A percentile compares a stretch with the other conserved stretches of the same genome.
Conservation (phyloP, 2,797 vertebrate species). For the Lagodon rhomboides region DNA sequence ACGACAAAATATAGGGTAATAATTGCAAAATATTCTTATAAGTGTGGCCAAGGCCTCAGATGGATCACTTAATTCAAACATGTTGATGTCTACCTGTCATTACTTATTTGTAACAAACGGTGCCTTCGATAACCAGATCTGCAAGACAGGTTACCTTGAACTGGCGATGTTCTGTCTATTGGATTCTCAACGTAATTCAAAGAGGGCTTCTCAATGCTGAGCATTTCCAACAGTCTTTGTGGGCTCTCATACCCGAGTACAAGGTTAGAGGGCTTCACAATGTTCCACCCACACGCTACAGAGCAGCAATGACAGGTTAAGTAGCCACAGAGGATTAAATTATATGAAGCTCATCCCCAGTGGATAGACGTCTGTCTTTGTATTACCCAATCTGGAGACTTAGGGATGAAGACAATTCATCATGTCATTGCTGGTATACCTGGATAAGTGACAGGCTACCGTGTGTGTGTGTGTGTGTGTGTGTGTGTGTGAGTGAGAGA, state of each 20-base stretch:
- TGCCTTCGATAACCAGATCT: neutral
- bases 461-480: conserved; percentile 18
- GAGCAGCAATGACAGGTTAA: conserved; percentile 70
- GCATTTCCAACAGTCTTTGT: conserved; percentile 2
- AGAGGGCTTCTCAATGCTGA: neutral
- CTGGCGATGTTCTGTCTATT: neutral
- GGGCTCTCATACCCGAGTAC: conserved; percentile 31
- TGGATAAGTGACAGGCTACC: conserved; percentile 32
- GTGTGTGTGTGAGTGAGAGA: neutral
- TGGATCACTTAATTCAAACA: no score
- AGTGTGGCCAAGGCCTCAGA: no score
- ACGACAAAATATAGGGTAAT: no score
- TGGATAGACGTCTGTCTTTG: conserved; percentile 63
- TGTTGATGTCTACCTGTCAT: neutral
- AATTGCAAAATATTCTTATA: no score
- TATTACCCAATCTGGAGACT: conserved; percentile 53
- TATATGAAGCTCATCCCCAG: conserved; percentile 61
- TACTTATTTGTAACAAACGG: neutral
- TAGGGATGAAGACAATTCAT: conserved; percentile 58
- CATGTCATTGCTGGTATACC: conserved; percentile 40
- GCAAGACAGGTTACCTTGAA: neutral
- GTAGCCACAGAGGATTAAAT: conserved; percentile 68
- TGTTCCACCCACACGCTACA: conserved; percentile 51
- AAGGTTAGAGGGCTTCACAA: conserved; percentile 49
- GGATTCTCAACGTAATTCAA: neutral